Evolutionary conservation across 2,888 invertebrate species (phyloP), one percentile per base, ranked within the genome.

Genomic region (Caenorhabditis sinica): DNA sequence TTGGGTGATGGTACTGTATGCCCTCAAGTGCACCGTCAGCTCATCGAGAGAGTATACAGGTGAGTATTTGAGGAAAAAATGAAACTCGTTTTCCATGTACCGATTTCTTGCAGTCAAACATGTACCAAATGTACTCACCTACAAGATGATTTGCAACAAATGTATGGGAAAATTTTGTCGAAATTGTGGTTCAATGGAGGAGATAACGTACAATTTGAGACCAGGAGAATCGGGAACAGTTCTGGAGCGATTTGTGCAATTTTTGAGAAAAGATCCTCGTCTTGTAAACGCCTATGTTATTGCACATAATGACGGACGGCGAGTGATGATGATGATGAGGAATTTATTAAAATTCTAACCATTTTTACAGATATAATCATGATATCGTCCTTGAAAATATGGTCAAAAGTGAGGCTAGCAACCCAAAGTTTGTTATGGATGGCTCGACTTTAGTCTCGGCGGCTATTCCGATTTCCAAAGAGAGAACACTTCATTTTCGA

Each of bases 321-420:
- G n/a, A n/a, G 20, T n/a, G 33, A 17, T n/a, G 17, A 17, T 6
- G 3, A 3, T 23, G 13, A 11, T 23, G 6, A n/a, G n/a, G n/a
- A 20, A 9, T 53, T 60, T 28, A n/a, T 15, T 2, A n/a, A 60
- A 3, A 6, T 28, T 2, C 8, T 25, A 33, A 33, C 17, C 15
- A 17, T n/a, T 60, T 33, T 33, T 33, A n/a, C 33, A 66, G 66
- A 3, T 68, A 68, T 23, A 53, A 68, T 25, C 68, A 68, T 23
- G 28, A 23, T 9, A 36, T 53, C 23, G 4, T 33, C 6, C 8
- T 60, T 3, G 33, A 60, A 33, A 33, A 60, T 11, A 6, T 60
- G 33, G 33, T 60, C 28, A 60, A 15, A 33, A 60, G 28, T n/a
- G 60, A 33, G 11, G 11, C n/a, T 2, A 33, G 15, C 28, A 9